A percentile compares a stretch with the other conserved stretches of the same genome.
These are phyloP conservation scores for Leptoteleia sp. DNA, from an alignment of 1,140 invertebrate species.

Conservation along the genomic window DNA sequence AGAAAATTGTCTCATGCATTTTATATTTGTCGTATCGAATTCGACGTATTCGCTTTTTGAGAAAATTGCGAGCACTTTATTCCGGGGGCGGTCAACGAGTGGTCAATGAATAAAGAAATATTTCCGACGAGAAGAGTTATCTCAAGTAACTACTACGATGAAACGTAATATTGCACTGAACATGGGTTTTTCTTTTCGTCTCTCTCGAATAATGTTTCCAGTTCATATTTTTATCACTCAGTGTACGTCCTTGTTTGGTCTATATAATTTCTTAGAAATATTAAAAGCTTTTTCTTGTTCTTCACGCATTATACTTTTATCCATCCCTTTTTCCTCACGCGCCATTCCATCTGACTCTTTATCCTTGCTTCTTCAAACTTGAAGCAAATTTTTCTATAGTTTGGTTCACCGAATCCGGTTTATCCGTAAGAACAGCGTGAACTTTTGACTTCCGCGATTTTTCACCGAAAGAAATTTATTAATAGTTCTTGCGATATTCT, in stretches of 20 bases:
- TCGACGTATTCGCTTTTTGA: constrained; percentile 42
- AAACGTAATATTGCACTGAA: constrained; percentile 20
- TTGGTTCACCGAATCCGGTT: constrained; percentile 46
- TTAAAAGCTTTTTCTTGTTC: constrained; percentile 68
- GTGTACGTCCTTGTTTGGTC: constrained; percentile 11
- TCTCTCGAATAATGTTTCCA: not conserved
- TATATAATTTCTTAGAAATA: constrained; percentile 54
- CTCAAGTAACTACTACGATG: not conserved
- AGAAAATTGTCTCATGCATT: constrained; percentile 61
- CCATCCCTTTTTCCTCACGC: constrained; percentile 23
- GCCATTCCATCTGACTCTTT: constrained; percentile 18
- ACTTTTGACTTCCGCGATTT: constrained; percentile 28
- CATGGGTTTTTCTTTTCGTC: not conserved
- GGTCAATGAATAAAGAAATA: constrained; percentile 47
- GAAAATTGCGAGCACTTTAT: constrained; percentile 35
- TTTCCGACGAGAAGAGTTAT: not conserved
- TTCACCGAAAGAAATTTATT: constrained; percentile 22
- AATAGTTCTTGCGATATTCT: too few relatives aligned
- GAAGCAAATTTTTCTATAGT: constrained; percentile 46
- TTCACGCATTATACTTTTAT: constrained; percentile 19
- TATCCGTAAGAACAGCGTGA: constrained; percentile 27
- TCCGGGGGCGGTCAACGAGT: constrained; percentile 11
- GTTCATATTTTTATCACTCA: constrained; percentile 30
- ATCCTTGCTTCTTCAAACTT: constrained; percentile 33
- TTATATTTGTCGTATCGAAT: constrained; percentile 54